These are phyloP conservation scores for Pseudopipra pipra DNA, from an alignment of 2,113 vertebrate genomes.

Conservation along the genomic window DNA sequence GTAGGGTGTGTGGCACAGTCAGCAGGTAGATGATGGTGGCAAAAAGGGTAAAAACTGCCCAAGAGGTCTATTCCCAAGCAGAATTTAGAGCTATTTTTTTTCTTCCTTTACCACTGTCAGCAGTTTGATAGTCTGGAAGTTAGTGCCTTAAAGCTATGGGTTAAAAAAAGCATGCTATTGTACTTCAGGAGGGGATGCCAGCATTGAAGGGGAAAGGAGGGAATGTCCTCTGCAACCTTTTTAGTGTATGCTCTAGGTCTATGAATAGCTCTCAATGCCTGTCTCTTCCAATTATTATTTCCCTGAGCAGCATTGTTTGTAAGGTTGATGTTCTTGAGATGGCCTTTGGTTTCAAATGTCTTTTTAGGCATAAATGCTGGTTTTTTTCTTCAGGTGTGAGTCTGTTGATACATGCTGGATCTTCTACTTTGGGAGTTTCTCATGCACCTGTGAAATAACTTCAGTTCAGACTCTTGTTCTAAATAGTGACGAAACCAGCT, in stretches of 20 bases:
- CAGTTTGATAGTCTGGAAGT: background rate
- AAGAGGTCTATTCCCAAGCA: background rate
- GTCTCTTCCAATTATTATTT: constrained; percentile 20
- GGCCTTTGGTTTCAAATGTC: background rate
- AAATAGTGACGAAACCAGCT: background rate
- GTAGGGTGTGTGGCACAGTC: background rate
- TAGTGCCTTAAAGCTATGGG: background rate
- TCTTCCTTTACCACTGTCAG: background rate
- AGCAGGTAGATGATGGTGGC: background rate
- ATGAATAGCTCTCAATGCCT: background rate
- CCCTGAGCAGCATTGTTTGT: background rate
- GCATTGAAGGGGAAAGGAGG: background rate
- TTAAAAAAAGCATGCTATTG: background rate
- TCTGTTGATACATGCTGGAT: background rate
- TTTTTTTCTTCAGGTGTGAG: background rate
- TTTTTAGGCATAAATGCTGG: background rate
- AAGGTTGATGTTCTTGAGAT: background rate
- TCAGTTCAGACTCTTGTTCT: background rate
- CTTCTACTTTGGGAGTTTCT: background rate
- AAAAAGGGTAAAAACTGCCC: background rate
- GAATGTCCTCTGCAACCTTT: background rate
- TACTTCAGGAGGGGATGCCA: background rate
- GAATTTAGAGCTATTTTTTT: background rate
- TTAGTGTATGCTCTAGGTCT: background rate
- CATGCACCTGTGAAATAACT: background rate